These are phyloP conservation scores for Mycetomoellerius zeteki DNA, from an alignment of 1,140 invertebrate genomes.

Conservation along the genomic window DNA sequence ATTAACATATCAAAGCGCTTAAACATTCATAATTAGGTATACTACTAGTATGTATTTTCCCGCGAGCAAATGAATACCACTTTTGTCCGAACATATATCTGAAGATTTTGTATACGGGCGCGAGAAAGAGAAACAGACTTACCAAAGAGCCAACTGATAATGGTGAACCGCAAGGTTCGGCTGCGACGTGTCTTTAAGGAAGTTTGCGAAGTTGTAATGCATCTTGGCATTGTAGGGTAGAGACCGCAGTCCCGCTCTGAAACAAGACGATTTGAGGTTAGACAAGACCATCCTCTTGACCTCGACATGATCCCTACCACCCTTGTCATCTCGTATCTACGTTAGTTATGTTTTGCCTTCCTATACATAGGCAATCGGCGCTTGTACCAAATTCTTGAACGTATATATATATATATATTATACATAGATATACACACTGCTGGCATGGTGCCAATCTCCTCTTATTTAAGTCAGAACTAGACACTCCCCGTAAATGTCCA, in stretches of 20 bases:
- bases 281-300: conserved; percentile 42
- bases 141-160: conserved; percentile 94
- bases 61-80: neutral
- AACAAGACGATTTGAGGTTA: conserved; percentile 80
- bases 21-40: neutral
- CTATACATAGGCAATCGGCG: conserved; percentile 48
- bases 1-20: neutral
- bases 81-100: neutral
- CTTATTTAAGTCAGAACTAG: conserved; percentile 73
- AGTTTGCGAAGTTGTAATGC: conserved; percentile 97
- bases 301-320: conserved; percentile 48
- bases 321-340: conserved; percentile 63
- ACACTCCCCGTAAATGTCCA: conserved; percentile 49
- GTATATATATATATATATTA: neutral
- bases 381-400: conserved; percentile 19
- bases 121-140: conserved; percentile 81
- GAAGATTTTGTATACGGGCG: neutral
- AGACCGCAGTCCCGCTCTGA: conserved; percentile 92
- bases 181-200: conserved; percentile 92
- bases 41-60: neutral
- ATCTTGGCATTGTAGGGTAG: conserved; percentile 96
- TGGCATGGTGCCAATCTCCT: conserved; percentile 76
- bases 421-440: neutral
- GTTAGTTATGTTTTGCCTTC: conserved; percentile 64
- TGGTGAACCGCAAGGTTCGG: conserved; percentile 92